These are phyloP conservation scores for Xestia xanthographa DNA, from an alignment of 2,888 invertebrate genomes.

Conservation along the genomic window DNA sequence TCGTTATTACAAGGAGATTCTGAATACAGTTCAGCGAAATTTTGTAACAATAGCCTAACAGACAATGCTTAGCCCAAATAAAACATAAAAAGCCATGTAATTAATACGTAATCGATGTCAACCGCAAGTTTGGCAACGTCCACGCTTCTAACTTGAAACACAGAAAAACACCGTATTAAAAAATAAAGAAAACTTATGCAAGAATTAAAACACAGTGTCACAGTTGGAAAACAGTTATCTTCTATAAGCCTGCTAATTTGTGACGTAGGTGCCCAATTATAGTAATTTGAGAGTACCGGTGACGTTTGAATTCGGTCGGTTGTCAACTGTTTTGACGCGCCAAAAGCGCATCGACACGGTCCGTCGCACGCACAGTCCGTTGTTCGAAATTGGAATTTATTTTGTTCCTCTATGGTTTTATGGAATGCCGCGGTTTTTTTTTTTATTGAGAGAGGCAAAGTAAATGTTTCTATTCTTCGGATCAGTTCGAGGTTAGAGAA, in stretches of 20 bases:
- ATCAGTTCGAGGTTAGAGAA: constrained; percentile 25
- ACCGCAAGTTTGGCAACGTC: constrained; percentile 65
- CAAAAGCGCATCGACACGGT: constrained; percentile 65
- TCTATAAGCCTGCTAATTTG: constrained; percentile 29
- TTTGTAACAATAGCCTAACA: constrained; percentile 57
- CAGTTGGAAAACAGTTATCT: constrained; percentile 43
- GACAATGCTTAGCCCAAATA: constrained; percentile 61
- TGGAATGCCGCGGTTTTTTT: constrained; percentile 33
- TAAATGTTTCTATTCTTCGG: constrained; percentile 37
- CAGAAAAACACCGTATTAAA: constrained; percentile 35
- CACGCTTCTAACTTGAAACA: constrained; percentile 50
- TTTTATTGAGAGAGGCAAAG: constrained; percentile 16
- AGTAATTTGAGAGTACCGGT: constrained; percentile 44
- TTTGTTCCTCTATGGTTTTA: constrained; percentile 53
- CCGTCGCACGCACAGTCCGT: constrained; percentile 63
- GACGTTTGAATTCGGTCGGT: constrained; percentile 58
- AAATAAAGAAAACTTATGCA: constrained; percentile 28
- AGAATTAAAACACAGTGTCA: constrained; percentile 39
- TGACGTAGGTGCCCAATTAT: constrained; percentile 42
- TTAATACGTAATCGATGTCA: constrained; percentile 74
- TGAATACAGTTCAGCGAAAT: constrained; percentile 38
- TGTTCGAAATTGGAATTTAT: constrained; percentile 57
- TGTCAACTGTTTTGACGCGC: constrained; percentile 61
- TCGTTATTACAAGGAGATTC: constrained; percentile 50
- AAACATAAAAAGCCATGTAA: constrained; percentile 66